Base-by-base conservation (phyloP, 1,140 invertebrate genomes). In the Paramacrobiotus metropolitanus region DNA sequence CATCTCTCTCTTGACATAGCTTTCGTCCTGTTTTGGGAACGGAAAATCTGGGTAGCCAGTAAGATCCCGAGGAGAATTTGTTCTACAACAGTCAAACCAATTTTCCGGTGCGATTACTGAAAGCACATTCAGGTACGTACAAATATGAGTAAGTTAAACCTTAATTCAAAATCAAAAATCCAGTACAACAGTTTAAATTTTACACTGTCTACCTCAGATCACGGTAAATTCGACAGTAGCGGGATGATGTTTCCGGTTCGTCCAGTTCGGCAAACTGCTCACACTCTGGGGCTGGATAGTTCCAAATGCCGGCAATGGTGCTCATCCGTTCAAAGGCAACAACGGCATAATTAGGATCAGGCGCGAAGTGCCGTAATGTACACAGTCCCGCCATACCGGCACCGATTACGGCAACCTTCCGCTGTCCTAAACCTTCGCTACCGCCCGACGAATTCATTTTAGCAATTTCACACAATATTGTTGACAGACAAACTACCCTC, bases 31-130 rank as follows among this genome's bases (percentile, higher is more conserved):
- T 9, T 66, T 63, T 20, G 67, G 60, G 62, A 71, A 74, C 15
- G 69, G 68, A 66, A 68, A 70, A 60, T 69, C 70, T 3, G 70
- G 70, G 62, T 72, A 73, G 18, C 69, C 68, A 70, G 73, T 73
- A 21, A 68, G 67, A 60, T 73, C 70, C 62, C 71, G 70, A 30
- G 72, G 72, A 30, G 72, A 61, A 66, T 73, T 73, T 29, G 72
- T 72, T 60, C 71, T 73, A 66, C 63, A 67, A 65, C 15, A 15
- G 24, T 15, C 15, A n/a, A 40, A 40, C 34, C 34, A n/a, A n/a
- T n/a, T n/a, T n/a, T 40, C 34, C 0, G 9, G 34, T 40, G 34
- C 34, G 34, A n/a, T 40, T n/a, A 9, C n/a, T 40, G 34, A 9
- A 40, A 15, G 9, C 34, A 40, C n/a, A n/a, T n/a, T n/a, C n/a